These are phyloP conservation scores for Hesperophylax magnus DNA, from an alignment of 1,140 invertebrate species.

Conservation along the genomic window DNA sequence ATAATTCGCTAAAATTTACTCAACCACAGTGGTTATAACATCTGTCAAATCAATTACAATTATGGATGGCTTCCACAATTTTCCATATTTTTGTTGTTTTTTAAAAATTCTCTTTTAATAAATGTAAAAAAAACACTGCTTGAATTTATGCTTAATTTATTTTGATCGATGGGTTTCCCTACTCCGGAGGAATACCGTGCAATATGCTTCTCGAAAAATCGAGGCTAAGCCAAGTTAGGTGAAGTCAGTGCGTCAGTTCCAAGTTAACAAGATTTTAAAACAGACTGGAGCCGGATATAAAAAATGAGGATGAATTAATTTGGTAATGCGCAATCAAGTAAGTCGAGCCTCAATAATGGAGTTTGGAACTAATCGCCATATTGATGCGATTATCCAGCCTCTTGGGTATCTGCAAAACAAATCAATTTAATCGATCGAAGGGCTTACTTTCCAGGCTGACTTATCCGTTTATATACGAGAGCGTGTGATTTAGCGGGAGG, in stretches of 20 bases:
- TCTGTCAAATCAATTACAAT: no score
- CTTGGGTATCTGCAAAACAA: conserved; percentile 53
- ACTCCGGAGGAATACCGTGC: background rate
- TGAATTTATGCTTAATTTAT: conserved; percentile 30
- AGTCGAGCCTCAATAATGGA: conserved; percentile 53
- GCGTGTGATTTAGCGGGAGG: background rate
- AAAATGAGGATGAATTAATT: conserved; percentile 57
- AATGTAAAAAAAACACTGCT: background rate
- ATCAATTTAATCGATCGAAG: conserved; percentile 58
- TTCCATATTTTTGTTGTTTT: no score
- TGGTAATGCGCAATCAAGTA: conserved; percentile 56
- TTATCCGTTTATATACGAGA: conserved; percentile 6
- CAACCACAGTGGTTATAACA: no score
- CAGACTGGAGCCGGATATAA: conserved; percentile 7
- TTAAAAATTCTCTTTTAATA: no score
- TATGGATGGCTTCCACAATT: no score
- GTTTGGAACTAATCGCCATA: conserved; percentile 55
- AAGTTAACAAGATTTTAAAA: conserved; percentile 34
- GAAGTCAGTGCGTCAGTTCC: background rate
- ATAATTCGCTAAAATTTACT: no score
- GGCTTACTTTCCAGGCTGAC: conserved; percentile 43
- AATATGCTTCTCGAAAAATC: conserved; percentile 18
- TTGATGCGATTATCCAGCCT: conserved; percentile 57
- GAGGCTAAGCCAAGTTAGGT: conserved; percentile 2
- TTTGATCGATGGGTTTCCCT: conserved; percentile 26